These are phyloP conservation scores for Orussus abietinus DNA, from an alignment of 1,140 invertebrate species.

Conservation along the genomic window DNA sequence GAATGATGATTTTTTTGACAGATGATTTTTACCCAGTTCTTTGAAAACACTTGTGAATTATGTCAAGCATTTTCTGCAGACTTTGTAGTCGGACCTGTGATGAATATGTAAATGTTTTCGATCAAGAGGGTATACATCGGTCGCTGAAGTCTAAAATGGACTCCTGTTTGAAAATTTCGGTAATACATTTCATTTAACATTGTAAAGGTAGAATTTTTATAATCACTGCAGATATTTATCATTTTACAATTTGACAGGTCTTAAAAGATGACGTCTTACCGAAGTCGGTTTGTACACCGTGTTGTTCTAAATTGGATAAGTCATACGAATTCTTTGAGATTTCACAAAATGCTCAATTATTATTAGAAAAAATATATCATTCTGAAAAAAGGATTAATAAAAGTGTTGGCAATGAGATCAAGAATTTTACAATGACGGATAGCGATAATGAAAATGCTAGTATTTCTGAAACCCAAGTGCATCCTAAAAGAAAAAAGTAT, in stretches of 20 bases:
- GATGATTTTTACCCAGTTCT: no score
- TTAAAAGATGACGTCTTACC: constrained; percentile 16
- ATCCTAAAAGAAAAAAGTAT: not conserved
- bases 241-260: constrained; percentile 15
- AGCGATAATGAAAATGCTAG: not conserved
- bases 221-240: constrained; percentile 2
- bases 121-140: constrained; percentile 16
- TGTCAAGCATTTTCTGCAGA: constrained; percentile 16
- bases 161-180: constrained; percentile 19
- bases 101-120: constrained; percentile 17
- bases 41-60: constrained; percentile 10
- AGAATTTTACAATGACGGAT: no score
- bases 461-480: not conserved
- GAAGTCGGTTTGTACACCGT: constrained; percentile 16
- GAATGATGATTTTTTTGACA: no score
- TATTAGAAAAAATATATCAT: not conserved
- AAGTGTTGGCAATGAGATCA: not conserved
- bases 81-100: constrained; percentile 14
- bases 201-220: constrained; percentile 12
- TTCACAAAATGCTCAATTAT: constrained; percentile 15
- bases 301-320: constrained; percentile 16
- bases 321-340: constrained; percentile 18
- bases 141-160: constrained; percentile 16
- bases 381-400: not conserved
- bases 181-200: no score